These are phyloP conservation scores for Cherax destructor DNA, from an alignment of 1,140 invertebrate genomes.

Conservation along the genomic window DNA sequence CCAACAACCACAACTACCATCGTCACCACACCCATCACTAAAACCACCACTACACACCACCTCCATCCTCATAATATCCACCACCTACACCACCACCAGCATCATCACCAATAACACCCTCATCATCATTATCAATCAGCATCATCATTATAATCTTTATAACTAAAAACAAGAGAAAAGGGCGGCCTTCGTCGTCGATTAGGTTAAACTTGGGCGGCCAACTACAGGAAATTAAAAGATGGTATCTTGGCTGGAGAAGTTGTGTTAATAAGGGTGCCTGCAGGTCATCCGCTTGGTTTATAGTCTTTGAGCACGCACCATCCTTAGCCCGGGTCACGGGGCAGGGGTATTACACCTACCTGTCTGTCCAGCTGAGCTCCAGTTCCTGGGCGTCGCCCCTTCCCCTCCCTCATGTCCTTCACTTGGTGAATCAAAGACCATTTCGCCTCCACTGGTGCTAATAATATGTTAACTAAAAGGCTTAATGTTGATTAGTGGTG, in stretches of 20 bases:
- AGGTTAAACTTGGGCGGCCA: conserved; percentile 4
- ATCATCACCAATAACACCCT: too few relatives aligned
- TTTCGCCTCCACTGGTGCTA: too few relatives aligned
- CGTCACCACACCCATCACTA: neutral
- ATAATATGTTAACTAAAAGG: too few relatives aligned
- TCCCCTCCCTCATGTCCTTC: too few relatives aligned
- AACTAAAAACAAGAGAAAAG: neutral
- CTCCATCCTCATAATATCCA: neutral
- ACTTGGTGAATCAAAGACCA: too few relatives aligned
- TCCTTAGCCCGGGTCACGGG: neutral
- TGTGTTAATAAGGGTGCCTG: neutral
- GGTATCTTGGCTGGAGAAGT: neutral
- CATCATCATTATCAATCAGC: too few relatives aligned
- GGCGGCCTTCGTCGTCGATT: conserved; percentile 3
- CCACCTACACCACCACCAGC: neutral
- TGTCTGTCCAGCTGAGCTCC: too few relatives aligned
- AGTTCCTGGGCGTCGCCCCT: too few relatives aligned
- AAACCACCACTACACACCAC: neutral
- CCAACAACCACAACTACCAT: neutral
- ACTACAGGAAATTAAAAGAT: conserved; percentile 38
- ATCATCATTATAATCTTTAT: too few relatives aligned
- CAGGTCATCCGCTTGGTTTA: neutral
- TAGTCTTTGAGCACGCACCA: neutral
- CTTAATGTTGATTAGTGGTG: too few relatives aligned
- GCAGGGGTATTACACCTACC: too few relatives aligned